These are phyloP conservation scores for Bellardia bayeri DNA, from an alignment of 2,888 invertebrate species.

Conservation along the genomic window DNA sequence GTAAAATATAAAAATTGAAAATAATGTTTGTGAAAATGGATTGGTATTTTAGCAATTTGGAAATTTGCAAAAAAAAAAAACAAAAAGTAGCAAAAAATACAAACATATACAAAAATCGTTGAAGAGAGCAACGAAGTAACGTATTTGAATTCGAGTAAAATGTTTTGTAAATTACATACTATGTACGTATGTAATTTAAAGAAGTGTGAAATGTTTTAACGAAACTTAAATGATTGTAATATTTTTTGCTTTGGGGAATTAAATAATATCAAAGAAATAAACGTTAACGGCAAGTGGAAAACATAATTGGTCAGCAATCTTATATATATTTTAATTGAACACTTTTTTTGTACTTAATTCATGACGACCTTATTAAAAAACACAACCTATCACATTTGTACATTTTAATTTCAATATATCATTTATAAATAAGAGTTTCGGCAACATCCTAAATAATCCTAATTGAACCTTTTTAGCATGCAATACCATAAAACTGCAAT, in stretches of 20 bases:
- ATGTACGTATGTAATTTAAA: too few species aligned
- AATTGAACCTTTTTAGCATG: neutral
- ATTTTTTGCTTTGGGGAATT: neutral
- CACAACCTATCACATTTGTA: neutral
- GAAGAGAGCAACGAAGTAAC: neutral
- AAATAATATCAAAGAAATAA: neutral
- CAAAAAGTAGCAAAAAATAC: neutral
- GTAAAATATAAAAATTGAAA: constrained; percentile 50
- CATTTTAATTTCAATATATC: neutral
- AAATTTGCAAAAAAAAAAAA: neutral
- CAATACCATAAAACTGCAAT: constrained; percentile 9
- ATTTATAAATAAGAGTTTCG: neutral
- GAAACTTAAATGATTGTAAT: neutral
- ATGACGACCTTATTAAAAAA: too few species aligned
- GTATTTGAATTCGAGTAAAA: neutral
- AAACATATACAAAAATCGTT: neutral
- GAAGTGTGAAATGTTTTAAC: neutral
- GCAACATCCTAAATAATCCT: neutral
- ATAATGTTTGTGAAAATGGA: constrained; percentile 28
- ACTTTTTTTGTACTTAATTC: too few species aligned
- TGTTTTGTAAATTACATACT: neutral
- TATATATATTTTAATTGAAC: too few species aligned
- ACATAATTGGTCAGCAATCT: neutral
- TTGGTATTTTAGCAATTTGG: constrained; percentile 38
- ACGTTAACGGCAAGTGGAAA: neutral